phyloP scores from a whole-genome alignment of 2,113 vertebrate species.

The Sander vitreus region DNA sequence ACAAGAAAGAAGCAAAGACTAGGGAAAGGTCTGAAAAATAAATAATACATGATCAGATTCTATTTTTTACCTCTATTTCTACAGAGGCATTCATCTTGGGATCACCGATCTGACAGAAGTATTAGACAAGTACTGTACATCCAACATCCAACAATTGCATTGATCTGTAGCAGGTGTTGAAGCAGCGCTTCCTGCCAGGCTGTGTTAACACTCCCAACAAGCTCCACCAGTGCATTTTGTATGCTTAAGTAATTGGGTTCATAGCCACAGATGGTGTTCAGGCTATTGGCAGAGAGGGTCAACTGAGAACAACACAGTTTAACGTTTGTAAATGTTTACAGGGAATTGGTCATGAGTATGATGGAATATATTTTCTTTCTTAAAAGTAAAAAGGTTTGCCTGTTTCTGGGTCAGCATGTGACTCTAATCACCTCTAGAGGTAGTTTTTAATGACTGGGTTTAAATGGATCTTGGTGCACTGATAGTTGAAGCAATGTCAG shows the following conservation, averaged over 20 bases:
- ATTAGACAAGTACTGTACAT: too few species aligned
- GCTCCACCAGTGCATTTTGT: not conserved
- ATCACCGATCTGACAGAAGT: not conserved
- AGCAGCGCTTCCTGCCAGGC: not conserved
- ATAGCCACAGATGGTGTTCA: not conserved
- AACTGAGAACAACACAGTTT: not conserved
- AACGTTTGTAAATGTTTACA: not conserved
- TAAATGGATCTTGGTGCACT: not conserved
- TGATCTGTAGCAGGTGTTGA: not conserved
- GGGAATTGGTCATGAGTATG: not conserved
- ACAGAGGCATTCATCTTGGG: not conserved
- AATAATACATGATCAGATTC: not conserved
- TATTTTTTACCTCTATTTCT: not conserved
- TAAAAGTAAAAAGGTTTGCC: not conserved
- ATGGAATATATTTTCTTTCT: not conserved
- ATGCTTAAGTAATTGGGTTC: not conserved
- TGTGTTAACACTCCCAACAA: not conserved
- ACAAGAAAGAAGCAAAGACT: not conserved
- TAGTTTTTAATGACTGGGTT: conserved; percentile 9
- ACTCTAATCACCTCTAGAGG: not conserved
- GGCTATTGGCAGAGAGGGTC: not conserved
- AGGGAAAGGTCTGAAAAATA: not conserved
- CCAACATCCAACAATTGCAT: not conserved
- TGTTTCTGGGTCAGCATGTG: not conserved
- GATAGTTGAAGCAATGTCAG: not conserved